phyloP scores from a whole-genome alignment of 2,888 invertebrate genomes.

The Ochropleura leucogaster region DNA sequence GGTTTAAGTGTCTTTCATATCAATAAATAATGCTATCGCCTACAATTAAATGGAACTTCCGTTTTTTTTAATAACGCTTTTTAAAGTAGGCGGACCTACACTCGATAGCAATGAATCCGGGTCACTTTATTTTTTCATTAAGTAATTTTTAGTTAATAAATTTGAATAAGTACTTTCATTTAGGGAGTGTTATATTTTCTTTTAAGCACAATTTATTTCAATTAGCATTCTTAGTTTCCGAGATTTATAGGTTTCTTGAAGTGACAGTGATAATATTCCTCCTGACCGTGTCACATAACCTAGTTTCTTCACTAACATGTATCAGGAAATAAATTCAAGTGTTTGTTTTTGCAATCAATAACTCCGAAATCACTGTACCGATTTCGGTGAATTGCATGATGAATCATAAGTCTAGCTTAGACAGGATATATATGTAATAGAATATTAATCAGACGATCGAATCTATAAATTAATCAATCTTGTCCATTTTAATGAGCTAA shows the following conservation, averaged over 20 bases:
- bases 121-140: too few relatives aligned
- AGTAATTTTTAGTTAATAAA: too few relatives aligned
- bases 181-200: too few relatives aligned
- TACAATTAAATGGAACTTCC: neutral
- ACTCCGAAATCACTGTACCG: constrained; percentile 15
- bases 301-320: neutral
- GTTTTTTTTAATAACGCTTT: too few relatives aligned
- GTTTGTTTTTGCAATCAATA: constrained; percentile 17
- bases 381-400: constrained; percentile 41
- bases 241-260: too few relatives aligned
- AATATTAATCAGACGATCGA: constrained; percentile 30
- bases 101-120: too few relatives aligned
- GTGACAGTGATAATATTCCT: too few relatives aligned
- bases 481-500: constrained; percentile 7
- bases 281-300: neutral
- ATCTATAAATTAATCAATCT: constrained; percentile 14
- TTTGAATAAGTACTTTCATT: too few relatives aligned
- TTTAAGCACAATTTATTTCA: too few relatives aligned
- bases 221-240: too few relatives aligned
- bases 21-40: neutral
- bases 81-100: too few relatives aligned
- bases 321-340: constrained; percentile 6
- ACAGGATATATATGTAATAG: constrained; percentile 32
- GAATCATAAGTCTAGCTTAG: constrained; percentile 29
- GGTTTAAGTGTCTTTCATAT: neutral